Base-by-base conservation (phyloP, 2,797 vertebrate species). In the Neosilurus hyrtlii region DNA sequence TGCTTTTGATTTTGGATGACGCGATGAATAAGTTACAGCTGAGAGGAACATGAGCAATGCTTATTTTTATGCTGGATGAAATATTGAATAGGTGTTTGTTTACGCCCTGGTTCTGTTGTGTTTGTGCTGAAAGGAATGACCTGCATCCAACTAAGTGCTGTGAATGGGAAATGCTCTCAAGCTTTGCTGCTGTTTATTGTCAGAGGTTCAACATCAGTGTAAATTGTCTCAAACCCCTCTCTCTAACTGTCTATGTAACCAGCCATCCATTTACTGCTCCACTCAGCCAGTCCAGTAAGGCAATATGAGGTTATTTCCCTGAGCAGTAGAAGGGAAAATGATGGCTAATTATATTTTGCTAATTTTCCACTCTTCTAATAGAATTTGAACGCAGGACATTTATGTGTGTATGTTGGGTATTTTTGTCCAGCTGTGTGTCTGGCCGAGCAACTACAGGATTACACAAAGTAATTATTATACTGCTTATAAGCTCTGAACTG, bases 1-100 rank as follows among this genome's bases (percentile, higher is more conserved):
- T 87, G 88, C 89, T 89, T 88, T 82, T 91, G 91, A 92, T 93
- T 90, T 90, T 81, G 87, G 83, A 94, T 93, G 91, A 93, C 89
- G 83, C 87, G 88, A 91, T 94, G 88, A 91, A 91, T 91, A 91
- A 93, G 89, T 92, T 87, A 93, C 90, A 89, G 89, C 82, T 85
- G 86, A 89, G 89, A 86, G 56, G 22, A 75, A 18, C 66, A 56
- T 14, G 35, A 65, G 81, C 68, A 76, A 79, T 1, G 8, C n/a
- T 67, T 83, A 5, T 79, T 82, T 82, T 22, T 81, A 72, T 79
- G 62, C n/a, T 37, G 22, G 18, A 79, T 84, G 62, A 79, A 86
- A 86, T 84, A 86, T 84, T 57, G 43, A 84, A 82, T 49, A 73
- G 72, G 61, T 83, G 72, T 83, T 81, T 83, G 82, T 85, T 85